Conservation (phyloP, 2,888 invertebrate species). For the Tiphia femorata region DNA sequence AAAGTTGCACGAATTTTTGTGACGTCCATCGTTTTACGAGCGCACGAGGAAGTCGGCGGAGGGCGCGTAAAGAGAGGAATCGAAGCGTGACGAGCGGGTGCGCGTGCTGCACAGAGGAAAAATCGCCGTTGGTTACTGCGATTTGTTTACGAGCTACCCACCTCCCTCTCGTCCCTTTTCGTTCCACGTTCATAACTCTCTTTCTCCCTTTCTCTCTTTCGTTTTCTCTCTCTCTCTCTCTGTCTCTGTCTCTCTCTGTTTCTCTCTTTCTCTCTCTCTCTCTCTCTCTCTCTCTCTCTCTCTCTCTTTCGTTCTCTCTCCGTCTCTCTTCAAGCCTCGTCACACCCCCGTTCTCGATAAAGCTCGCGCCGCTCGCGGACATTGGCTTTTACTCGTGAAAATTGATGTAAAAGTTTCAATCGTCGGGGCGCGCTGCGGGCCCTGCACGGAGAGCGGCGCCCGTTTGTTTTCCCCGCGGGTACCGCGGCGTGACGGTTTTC, state of each 20-base stretch:
- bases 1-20: no score
- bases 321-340: background rate
- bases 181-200: no score
- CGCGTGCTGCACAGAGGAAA: no score
- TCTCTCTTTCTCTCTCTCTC: background rate
- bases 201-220: background rate
- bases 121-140: no score
- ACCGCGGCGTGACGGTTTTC: background rate
- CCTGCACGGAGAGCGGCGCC: no score
- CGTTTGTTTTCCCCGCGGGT: background rate
- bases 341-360: background rate
- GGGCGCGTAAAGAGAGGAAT: slow-evolving; percentile 8
- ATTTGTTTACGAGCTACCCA: no score
- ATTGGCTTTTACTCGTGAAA: background rate
- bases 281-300: no score
- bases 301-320: background rate
- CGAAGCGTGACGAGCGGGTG: background rate
- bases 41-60: no score
- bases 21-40: no score
- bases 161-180: no score
- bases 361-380: background rate
- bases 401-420: background rate
- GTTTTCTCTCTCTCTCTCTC: background rate
- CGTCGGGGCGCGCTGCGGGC: no score
- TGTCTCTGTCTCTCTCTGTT: background rate